A percentile compares a stretch with the other conserved stretches of the same genome.
Conservation (phyloP, 2,113 vertebrate genomes). For the Stercorarius parasiticus region DNA sequence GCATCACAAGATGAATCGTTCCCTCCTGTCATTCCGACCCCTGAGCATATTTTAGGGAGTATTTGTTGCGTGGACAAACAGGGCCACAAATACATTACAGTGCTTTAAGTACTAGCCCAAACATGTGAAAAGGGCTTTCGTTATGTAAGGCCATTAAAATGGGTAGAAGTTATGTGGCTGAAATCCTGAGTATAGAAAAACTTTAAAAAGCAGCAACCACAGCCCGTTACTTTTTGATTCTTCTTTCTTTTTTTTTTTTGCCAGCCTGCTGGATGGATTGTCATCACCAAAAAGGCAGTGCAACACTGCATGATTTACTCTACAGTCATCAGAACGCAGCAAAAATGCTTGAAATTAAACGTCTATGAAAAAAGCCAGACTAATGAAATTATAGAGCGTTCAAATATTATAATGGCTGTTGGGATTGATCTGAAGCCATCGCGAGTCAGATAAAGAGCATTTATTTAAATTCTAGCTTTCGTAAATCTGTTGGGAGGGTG, state of each 20-base stretch:
- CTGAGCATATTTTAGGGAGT: not conserved
- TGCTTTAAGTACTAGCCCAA: not conserved
- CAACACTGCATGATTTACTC: not conserved
- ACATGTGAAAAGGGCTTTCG: not conserved
- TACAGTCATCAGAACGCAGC: not conserved
- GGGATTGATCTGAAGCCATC: not conserved
- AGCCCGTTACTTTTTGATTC: not conserved
- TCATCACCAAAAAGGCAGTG: not conserved
- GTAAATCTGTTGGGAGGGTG: not conserved
- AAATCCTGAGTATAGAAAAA: not conserved
- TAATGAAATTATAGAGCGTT: not conserved
- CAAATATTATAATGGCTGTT: not conserved
- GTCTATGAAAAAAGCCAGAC: not conserved
- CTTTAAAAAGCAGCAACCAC: not conserved
- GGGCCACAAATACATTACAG: not conserved
- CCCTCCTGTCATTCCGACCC: not conserved
- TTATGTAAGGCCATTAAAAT: constrained; percentile 6
- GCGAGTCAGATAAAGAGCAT: not conserved
- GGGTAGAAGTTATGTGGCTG: not conserved
- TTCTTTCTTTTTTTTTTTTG: not conserved
- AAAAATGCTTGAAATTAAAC: not conserved
- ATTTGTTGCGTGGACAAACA: not conserved
- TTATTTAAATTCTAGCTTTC: not conserved
- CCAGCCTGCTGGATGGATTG: not conserved
- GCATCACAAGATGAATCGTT: not conserved